Percentiles rank a stretch among this genome's conserved stretches.
phyloP scores from a whole-genome alignment of 2,113 vertebrate species.

The Salvelinus sp. region DNA sequence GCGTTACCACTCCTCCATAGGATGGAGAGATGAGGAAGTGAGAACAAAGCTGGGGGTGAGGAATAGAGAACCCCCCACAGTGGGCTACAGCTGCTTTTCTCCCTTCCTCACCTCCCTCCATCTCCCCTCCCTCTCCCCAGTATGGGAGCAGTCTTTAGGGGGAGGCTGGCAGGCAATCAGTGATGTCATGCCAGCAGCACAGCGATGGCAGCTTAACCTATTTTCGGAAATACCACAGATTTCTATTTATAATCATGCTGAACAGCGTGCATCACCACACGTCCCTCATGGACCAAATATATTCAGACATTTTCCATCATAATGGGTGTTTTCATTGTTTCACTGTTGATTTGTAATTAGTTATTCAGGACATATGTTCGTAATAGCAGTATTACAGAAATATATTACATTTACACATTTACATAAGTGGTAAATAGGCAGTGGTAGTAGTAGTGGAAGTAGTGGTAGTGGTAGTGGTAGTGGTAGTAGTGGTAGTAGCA shows the following conservation, averaged over 20 bases:
- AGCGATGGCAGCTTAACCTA: constrained; percentile 82
- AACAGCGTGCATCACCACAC: constrained; percentile 68
- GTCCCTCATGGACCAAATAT: constrained; percentile 62
- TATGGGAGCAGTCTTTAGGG: constrained; percentile 64
- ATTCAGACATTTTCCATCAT: constrained; percentile 47
- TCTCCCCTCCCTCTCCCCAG: constrained; percentile 46
- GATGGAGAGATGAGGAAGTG: constrained; percentile 30
- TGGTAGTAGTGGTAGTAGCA: constrained; percentile 1
- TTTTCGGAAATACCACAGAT: constrained; percentile 79
- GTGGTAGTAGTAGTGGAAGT: background rate
- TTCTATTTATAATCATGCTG: constrained; percentile 78
- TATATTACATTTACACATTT: background rate
- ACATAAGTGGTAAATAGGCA: background rate
- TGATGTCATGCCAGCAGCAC: constrained; percentile 79
- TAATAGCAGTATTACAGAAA: background rate
- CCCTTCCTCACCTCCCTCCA: constrained; percentile 23
- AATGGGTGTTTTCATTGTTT: constrained; percentile 35
- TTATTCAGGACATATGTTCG: background rate
- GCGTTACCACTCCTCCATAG: background rate
- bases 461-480: background rate
- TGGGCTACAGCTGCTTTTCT: constrained; percentile 56
- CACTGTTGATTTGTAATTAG: constrained; percentile 10
- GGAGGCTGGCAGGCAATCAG: constrained; percentile 72
- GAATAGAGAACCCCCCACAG: constrained; percentile 36
- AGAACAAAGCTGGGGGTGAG: constrained; percentile 33